Evolutionary conservation across 92 coral and sea anemone species (phyloP).

Genomic region (Galaxea fascicularis): DNA sequence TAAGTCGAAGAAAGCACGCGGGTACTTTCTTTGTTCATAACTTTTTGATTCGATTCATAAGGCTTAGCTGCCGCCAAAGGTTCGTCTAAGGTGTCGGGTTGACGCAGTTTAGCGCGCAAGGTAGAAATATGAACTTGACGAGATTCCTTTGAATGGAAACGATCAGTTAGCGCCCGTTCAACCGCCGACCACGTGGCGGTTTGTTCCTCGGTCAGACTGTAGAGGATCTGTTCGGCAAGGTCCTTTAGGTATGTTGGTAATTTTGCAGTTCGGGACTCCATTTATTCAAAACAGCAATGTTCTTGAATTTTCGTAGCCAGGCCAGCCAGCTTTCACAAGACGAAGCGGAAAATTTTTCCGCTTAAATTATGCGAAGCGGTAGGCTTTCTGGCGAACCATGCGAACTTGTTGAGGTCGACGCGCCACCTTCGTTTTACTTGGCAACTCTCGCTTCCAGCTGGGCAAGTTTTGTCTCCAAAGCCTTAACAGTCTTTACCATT

Average conservation of each 20-base stretch:
- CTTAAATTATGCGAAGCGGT: conserved; percentile 32
- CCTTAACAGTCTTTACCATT: conserved; percentile 22
- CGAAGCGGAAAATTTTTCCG: conserved; percentile 22
- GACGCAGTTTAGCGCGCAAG: background rate
- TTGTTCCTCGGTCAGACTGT: conserved; percentile 21
- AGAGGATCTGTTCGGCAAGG: conserved; percentile 18
- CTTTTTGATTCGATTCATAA: conserved; percentile 41
- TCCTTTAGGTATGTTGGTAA: conserved; percentile 22
- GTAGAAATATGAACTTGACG: conserved; percentile 22
- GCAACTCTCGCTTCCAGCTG: conserved; percentile 30
- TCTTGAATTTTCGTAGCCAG: conserved; percentile 38
- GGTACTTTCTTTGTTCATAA: conserved; percentile 32
- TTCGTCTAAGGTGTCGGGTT: conserved; percentile 30
- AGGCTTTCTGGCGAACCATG: background rate
- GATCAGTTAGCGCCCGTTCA: conserved; percentile 3
- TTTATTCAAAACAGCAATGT: conserved; percentile 28
- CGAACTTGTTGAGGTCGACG: background rate
- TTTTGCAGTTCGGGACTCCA: conserved; percentile 27
- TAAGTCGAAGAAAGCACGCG: conserved; percentile 20
- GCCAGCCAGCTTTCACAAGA: conserved; percentile 13
- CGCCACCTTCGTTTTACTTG: background rate
- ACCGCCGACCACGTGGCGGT: background rate
- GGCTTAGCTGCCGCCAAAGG: conserved; percentile 38
- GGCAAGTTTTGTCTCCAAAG: conserved; percentile 30
- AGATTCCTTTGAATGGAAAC: conserved; percentile 2